Evolutionary conservation across 1,140 invertebrate species (phyloP).

Genomic region (Diachasma alloeum): DNA sequence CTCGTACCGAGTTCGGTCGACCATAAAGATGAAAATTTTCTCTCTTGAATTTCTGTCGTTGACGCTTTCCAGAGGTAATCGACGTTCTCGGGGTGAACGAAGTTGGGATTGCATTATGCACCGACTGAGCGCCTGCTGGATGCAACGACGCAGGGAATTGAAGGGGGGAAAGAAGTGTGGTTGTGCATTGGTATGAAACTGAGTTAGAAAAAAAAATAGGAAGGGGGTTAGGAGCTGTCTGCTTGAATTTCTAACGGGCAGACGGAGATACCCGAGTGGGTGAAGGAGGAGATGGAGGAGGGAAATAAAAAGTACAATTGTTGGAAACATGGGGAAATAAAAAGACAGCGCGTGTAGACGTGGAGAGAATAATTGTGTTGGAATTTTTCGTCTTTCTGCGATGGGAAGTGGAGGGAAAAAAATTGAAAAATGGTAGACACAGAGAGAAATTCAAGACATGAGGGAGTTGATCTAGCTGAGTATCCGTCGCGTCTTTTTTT

Average conservation of each 20-base stretch:
- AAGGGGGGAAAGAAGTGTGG: not conserved
- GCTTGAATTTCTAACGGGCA: not conserved
- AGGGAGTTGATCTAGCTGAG: not conserved
- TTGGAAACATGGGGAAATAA: conserved; percentile 2
- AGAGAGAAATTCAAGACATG: not conserved
- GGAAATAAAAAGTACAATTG: not conserved
- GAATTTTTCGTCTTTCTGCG: not conserved
- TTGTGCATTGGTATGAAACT: not conserved
- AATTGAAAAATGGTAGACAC: not conserved
- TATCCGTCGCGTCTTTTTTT: not conserved
- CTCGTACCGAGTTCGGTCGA: not conserved
- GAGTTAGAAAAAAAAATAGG: not conserved
- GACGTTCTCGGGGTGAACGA: conserved; percentile 7
- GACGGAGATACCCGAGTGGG: not conserved
- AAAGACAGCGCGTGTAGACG: not conserved
- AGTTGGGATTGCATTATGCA: conserved; percentile 17
- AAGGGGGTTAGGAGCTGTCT: not conserved
- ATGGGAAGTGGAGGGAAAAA: not conserved
- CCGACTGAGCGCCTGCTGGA: conserved; percentile 3
- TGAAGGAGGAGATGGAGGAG: not conserved
- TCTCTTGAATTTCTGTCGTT: conserved; percentile 16
- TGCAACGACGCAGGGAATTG: conserved; percentile 19
- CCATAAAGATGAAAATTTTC: not conserved
- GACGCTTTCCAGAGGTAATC: conserved; percentile 19
- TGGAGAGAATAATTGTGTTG: conserved; percentile 1